phyloP scores from a whole-genome alignment of 1,140 invertebrate species.

The Euschistus heros region DNA sequence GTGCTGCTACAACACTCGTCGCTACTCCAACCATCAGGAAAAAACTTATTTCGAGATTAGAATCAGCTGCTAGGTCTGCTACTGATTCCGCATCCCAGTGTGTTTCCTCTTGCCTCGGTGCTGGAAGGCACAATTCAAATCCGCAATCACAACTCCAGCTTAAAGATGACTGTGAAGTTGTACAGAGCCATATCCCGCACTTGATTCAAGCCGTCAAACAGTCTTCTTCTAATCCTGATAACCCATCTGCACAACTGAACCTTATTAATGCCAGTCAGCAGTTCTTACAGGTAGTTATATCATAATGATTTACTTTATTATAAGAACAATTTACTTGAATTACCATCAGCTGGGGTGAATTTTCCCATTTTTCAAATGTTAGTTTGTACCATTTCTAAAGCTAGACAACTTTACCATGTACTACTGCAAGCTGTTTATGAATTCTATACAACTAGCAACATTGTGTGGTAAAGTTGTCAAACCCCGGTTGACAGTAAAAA shows the following conservation, averaged over 20 bases:
- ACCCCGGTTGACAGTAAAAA: too few species aligned
- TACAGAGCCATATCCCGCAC: conserved; percentile 69
- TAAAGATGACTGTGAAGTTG: conserved; percentile 58
- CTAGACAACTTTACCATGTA: too few species aligned
- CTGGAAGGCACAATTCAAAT: conserved; percentile 58
- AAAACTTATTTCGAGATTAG: conserved; percentile 63
- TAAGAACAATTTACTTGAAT: background rate
- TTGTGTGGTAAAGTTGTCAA: too few species aligned
- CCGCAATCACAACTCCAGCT: conserved; percentile 57
- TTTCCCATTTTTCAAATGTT: too few species aligned
- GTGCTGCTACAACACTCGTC: conserved; percentile 76
- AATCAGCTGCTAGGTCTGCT: conserved; percentile 73
- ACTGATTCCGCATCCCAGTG: conserved; percentile 83
- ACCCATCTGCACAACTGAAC: conserved; percentile 63
- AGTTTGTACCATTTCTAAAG: too few species aligned
- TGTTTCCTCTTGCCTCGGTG: conserved; percentile 73
- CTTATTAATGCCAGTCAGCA: conserved; percentile 80
- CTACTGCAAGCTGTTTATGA: too few species aligned
- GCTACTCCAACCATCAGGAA: conserved; percentile 66
- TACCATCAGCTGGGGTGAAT: too few species aligned
- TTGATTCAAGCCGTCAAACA: conserved; percentile 72
- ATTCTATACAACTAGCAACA: too few species aligned
- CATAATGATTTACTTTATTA: background rate
- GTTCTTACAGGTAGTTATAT: conserved; percentile 49
- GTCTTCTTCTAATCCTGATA: conserved; percentile 56